Evolutionary conservation across 1,140 invertebrate genomes (phyloP), one percentile per base, ranked within the genome.

Genomic region (Mizuhopecten yessoensis): DNA sequence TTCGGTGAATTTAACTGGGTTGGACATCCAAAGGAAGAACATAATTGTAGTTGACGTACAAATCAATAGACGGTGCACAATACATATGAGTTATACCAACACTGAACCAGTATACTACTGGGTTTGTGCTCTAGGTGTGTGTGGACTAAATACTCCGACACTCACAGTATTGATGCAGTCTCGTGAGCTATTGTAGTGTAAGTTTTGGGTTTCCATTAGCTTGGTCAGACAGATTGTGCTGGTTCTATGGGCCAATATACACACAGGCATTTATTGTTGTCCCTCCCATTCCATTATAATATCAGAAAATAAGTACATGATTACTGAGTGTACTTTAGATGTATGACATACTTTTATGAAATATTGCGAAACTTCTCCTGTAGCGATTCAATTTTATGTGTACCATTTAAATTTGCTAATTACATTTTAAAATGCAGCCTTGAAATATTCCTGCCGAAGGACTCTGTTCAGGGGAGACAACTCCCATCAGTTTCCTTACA

Each of bases 1-100:
- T 75, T 75, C 29, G 57, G 57, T n/a, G 57, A 75, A 75, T 75
- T 75, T 75, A n/a, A 75, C 57, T 75, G n/a, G n/a, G 57, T n/a
- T 29, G n/a, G 57, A 75, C 57, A 75, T 29, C 23, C n/a, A 23
- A 75, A 75, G n/a, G n/a, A 75, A 75, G 57, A 75, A 75, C 5
- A 29, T 75, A 75, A 75, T 75, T 75, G 57, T 29, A 29, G n/a
- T n/a, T 75, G 57, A 75, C 57, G 11, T 29, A 75, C 57, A 75
- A 75, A 75, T 75, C 57, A 75, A 75, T 75, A 75, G 57, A 17
- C 57, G 57, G n/a, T 75, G 17, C 42, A 45, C 42, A 45, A 75
- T 75, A 75, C 57, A 75, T 75, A 75, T n/a, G n/a, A 29, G 7
- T 29, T 75, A 75, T 7, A 75, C 5, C 57, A 2, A 20, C 11